Evolutionary conservation across 2,888 invertebrate species (phyloP).

Genomic region (Craniophora ligustri): DNA sequence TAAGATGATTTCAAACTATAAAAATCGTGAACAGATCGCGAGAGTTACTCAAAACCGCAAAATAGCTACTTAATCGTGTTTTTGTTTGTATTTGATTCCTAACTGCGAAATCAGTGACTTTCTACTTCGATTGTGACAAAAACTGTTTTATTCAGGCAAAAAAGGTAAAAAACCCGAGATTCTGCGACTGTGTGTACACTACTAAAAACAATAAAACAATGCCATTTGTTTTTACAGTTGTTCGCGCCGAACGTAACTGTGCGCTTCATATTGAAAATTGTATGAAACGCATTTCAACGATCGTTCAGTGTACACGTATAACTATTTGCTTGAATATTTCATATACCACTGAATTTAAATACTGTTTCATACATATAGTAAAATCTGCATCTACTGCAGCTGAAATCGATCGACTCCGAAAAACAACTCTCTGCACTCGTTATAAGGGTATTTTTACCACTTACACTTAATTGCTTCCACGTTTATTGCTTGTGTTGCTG

Average conservation of each 20-base stretch:
- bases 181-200: slow-evolving; percentile 6
- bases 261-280: slow-evolving; percentile 22
- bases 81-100: slow-evolving; percentile 1
- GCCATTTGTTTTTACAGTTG: slow-evolving; percentile 39
- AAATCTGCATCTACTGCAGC: neutral
- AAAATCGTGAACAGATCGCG: slow-evolving; percentile 1
- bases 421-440: slow-evolving; percentile 3
- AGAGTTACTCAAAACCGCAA: neutral
- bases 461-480: slow-evolving; percentile 17
- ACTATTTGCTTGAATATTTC: slow-evolving; percentile 7
- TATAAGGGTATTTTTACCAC: slow-evolving; percentile 10
- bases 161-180: slow-evolving; percentile 10
- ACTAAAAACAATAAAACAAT: slow-evolving; percentile 38
- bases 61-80: slow-evolving; percentile 1
- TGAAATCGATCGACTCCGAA: slow-evolving; percentile 19
- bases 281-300: slow-evolving; percentile 6
- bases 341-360: neutral
- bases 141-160: slow-evolving; percentile 1
- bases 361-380: neutral
- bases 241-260: slow-evolving; percentile 13
- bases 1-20: neutral
- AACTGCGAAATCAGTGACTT: slow-evolving; percentile 3
- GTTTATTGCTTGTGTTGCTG: too few relatives aligned
- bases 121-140: slow-evolving; percentile 3
- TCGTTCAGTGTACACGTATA: neutral